A percentile compares a stretch with the other conserved stretches of the same genome.
Conservation (phyloP, 2,888 invertebrate species). For the Pteria penguin region DNA sequence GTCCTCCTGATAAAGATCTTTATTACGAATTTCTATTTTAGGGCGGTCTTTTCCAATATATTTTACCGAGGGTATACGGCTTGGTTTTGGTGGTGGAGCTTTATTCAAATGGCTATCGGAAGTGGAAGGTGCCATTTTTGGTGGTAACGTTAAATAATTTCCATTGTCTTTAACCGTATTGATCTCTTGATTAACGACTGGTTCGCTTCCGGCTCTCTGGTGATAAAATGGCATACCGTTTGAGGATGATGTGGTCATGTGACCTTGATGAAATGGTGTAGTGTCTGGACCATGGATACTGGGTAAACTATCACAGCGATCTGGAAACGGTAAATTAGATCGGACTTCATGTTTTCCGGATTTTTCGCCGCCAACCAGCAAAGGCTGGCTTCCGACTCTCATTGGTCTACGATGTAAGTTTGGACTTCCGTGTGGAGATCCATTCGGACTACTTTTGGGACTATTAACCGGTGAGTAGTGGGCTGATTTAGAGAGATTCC, state of each 20-base stretch:
- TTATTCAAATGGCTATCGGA: constrained; percentile 73
- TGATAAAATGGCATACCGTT: constrained; percentile 51
- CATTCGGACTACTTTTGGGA: constrained; percentile 54
- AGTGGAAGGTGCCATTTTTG: constrained; percentile 54
- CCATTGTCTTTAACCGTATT: constrained; percentile 35
- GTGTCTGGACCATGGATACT: constrained; percentile 48
- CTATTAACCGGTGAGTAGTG: constrained; percentile 70
- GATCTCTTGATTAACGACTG: constrained; percentile 57
- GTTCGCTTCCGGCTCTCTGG: constrained; percentile 72
- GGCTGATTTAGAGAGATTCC: constrained; percentile 42
- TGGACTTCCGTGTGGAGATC: constrained; percentile 66
- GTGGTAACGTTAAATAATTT: constrained; percentile 45
- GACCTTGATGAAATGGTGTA: constrained; percentile 14
- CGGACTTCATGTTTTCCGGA: neutral
- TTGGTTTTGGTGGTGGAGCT: constrained; percentile 80
- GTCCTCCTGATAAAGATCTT: constrained; percentile 70
- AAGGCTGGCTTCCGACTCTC: constrained; percentile 74
- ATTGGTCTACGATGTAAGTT: constrained; percentile 51
- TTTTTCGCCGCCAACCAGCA: constrained; percentile 46
- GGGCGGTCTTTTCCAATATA: constrained; percentile 68
- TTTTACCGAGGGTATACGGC: constrained; percentile 80
- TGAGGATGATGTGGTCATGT: neutral
- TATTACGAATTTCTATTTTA: constrained; percentile 68
- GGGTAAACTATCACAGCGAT: constrained; percentile 81
- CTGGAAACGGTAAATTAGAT: constrained; percentile 20